These are phyloP conservation scores for Suncus etruscus DNA, from an alignment of 2,113 vertebrate species.

Conservation along the genomic window DNA sequence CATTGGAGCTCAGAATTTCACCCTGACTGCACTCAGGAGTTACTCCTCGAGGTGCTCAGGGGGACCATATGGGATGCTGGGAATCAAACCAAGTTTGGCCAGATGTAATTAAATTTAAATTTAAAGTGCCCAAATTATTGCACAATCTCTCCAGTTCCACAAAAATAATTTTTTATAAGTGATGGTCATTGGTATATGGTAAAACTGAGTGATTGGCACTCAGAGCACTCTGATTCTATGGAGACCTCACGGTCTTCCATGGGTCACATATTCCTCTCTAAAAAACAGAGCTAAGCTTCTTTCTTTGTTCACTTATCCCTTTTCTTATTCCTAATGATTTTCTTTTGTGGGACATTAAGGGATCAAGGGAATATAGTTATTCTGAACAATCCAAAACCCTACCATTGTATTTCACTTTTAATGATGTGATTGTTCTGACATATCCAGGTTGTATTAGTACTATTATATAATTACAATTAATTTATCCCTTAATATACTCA, in stretches of 20 bases:
- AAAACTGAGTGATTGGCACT: neutral
- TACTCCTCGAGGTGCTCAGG: too few relatives aligned
- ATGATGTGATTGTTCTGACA: neutral
- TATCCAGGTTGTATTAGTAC: neutral
- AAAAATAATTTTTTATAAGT: too few relatives aligned
- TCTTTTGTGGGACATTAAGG: neutral
- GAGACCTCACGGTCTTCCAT: neutral
- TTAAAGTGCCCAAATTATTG: too few relatives aligned
- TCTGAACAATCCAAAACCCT: neutral
- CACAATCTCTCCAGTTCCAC: too few relatives aligned
- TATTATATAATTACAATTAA: neutral
- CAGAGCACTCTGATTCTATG: neutral
- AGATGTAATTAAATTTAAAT: too few relatives aligned
- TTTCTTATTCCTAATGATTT: neutral
- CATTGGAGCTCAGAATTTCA: too few relatives aligned
- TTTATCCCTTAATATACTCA: constrained; percentile 11
- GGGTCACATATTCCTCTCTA: neutral
- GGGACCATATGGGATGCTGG: too few relatives aligned
- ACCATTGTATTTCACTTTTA: neutral
- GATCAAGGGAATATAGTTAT: neutral
- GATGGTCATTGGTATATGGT: neutral
- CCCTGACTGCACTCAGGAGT: too few relatives aligned
- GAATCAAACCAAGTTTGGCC: too few relatives aligned
- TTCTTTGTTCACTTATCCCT: neutral
- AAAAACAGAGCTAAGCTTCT: neutral